Conservation (phyloP, 2,888 invertebrate genomes). For the Chymomyza fuscimana region DNA sequence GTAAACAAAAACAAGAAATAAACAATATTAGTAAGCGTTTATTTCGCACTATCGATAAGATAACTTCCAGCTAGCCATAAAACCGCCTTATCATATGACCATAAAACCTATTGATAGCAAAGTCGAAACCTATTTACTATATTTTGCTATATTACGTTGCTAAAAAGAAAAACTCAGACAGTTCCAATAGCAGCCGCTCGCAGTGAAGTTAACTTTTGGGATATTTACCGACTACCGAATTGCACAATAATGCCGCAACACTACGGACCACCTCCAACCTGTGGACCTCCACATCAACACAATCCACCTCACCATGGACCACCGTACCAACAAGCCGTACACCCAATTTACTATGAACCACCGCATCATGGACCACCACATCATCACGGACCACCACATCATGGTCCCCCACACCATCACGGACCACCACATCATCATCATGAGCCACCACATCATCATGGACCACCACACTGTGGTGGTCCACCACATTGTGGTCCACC, state of each 20-base stretch:
- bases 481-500: slow-evolving; percentile 23
- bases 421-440: slow-evolving; percentile 34
- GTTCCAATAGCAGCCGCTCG: not conserved
- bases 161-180: not conserved
- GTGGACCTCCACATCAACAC: slow-evolving; percentile 39
- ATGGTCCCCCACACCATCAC: slow-evolving; percentile 31
- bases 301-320: slow-evolving; percentile 38
- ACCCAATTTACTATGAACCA: slow-evolving; percentile 3
- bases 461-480: slow-evolving; percentile 24
- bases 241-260: slow-evolving; percentile 4
- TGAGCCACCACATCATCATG: slow-evolving; percentile 25
- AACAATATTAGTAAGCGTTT: slow-evolving; percentile 23
- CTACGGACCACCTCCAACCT: slow-evolving; percentile 5
- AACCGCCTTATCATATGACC: slow-evolving; percentile 8
- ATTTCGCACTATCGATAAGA: slow-evolving; percentile 28
- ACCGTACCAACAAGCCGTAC: slow-evolving; percentile 22
- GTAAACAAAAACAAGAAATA: slow-evolving; percentile 6
- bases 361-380: slow-evolving; percentile 38
- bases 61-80: slow-evolving; percentile 8
- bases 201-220: not conserved
- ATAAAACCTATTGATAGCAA: slow-evolving; percentile 6
- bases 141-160: not conserved
- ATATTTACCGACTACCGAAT: not conserved
- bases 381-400: slow-evolving; percentile 27
- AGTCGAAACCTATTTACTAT: slow-evolving; percentile 1